These are phyloP conservation scores for Yponomeuta malinellus DNA, from an alignment of 2,888 invertebrate genomes.

Conservation along the genomic window DNA sequence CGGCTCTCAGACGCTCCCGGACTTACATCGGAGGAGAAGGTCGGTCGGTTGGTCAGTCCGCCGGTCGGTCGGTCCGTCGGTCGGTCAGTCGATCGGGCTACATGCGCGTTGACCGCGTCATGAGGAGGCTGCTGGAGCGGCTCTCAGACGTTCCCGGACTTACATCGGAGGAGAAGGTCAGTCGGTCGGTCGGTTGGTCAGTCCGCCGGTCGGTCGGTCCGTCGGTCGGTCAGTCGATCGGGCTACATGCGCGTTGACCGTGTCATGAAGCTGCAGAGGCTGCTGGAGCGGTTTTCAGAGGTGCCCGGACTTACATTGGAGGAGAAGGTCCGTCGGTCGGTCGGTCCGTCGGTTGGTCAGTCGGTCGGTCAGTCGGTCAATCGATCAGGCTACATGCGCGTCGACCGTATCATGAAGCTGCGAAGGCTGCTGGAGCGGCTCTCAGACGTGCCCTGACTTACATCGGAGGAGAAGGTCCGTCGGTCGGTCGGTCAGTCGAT, in stretches of 20 bases:
- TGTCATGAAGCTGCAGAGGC: slow-evolving; percentile 5
- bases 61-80: too few species aligned
- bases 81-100: too few species aligned
- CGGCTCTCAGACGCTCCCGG: too few species aligned
- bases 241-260: slow-evolving; percentile 73
- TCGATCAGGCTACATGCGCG: slow-evolving; percentile 87
- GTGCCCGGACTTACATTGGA: slow-evolving; percentile 81
- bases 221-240: too few species aligned
- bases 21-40: too few species aligned
- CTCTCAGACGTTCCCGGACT: slow-evolving; percentile 93
- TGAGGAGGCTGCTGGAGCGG: slow-evolving; percentile 93
- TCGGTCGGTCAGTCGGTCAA: too few species aligned
- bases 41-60: too few species aligned
- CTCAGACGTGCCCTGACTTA: slow-evolving; percentile 93
- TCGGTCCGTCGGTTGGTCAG: too few species aligned
- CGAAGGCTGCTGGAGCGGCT: slow-evolving; percentile 90
- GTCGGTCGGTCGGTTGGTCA: background rate
- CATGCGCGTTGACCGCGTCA: slow-evolving; percentile 96
- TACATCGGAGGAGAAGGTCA: slow-evolving; percentile 92
- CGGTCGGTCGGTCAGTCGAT: too few species aligned
- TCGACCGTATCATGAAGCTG: slow-evolving; percentile 96
- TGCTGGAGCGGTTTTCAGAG: too few species aligned
- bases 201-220: too few species aligned
- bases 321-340: slow-evolving; percentile 82
- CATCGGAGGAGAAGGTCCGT: slow-evolving; percentile 90